Conservation (phyloP, 2,797 vertebrate species). For the Falco peregrinus region DNA sequence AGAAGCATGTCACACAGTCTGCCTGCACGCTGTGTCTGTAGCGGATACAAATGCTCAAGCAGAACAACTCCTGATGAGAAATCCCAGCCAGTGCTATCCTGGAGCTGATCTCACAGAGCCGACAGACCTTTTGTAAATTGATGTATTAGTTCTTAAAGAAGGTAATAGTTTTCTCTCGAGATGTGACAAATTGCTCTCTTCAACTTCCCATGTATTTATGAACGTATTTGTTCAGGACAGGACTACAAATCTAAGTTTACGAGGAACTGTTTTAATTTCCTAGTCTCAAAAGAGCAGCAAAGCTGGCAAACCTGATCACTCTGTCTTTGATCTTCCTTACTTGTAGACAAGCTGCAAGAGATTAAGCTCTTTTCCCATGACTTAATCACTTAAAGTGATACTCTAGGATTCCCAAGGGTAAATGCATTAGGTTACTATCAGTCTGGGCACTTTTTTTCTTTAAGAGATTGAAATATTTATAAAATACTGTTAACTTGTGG, state of each 20-base stretch:
- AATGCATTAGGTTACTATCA: slow-evolving; percentile 32
- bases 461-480: background rate
- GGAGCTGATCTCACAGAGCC: background rate
- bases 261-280: background rate
- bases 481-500: background rate
- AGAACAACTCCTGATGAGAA: background rate
- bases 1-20: accelerated
- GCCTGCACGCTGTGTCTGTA: accelerated
- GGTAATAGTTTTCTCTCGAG: background rate
- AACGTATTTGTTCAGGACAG: background rate
- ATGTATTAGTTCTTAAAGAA: background rate
- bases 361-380: slow-evolving; percentile 34
- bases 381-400: slow-evolving; percentile 28
- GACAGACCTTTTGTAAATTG: background rate
- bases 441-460: background rate
- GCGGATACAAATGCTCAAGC: background rate
- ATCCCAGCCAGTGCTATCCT: background rate
- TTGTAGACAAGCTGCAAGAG: slow-evolving; percentile 28
- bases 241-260: slow-evolving; percentile 2
- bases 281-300: slow-evolving; percentile 28
- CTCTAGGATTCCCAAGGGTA: background rate
- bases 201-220: slow-evolving; percentile 6
- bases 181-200: background rate
- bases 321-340: slow-evolving; percentile 29
- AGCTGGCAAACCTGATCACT: slow-evolving; percentile 5